Percentiles rank a stretch among this genome's conserved stretches.
Evolutionary conservation across 1,140 invertebrate genomes (phyloP).

Genomic region (Drosophila bocqueti): DNA sequence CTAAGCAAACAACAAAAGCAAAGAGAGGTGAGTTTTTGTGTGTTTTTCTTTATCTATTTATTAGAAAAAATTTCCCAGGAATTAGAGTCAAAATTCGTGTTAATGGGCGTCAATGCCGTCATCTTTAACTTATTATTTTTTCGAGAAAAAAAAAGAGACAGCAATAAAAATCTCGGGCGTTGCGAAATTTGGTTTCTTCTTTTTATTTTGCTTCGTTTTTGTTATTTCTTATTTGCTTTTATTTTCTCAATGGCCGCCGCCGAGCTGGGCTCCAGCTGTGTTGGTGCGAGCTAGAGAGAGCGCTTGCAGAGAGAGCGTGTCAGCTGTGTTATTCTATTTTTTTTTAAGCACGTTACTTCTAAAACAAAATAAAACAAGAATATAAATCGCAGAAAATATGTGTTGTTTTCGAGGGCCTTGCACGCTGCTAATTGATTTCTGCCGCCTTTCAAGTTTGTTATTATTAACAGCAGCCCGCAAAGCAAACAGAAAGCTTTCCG

Average conservation of each 20-base stretch:
- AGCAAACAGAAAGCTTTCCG: slow-evolving; percentile 42
- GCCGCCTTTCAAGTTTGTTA: slow-evolving; percentile 52
- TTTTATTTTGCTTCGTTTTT: slow-evolving; percentile 58
- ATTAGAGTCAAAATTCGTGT: slow-evolving; percentile 33
- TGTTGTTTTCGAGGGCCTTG: slow-evolving; percentile 26
- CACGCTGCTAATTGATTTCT: slow-evolving; percentile 64
- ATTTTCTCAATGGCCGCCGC: slow-evolving; percentile 53
- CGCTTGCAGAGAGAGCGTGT: slow-evolving; percentile 33
- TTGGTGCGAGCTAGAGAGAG: slow-evolving; percentile 34
- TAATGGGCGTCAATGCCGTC: slow-evolving; percentile 63
- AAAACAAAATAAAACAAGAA: slow-evolving; percentile 37
- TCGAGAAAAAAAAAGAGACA: slow-evolving; percentile 37
- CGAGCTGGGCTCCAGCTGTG: slow-evolving; percentile 43
- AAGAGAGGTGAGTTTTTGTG: slow-evolving; percentile 43
- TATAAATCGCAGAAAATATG: slow-evolving; percentile 25
- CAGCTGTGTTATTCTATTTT: slow-evolving; percentile 64
- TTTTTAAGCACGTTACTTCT: slow-evolving; percentile 60
- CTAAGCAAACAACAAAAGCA: slow-evolving; percentile 18
- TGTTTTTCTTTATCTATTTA: slow-evolving; percentile 5
- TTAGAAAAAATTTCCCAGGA: slow-evolving; percentile 13
- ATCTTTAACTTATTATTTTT: slow-evolving; percentile 54
- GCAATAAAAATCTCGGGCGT: slow-evolving; percentile 52
- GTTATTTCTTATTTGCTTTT: slow-evolving; percentile 53
- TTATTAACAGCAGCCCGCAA: slow-evolving; percentile 53
- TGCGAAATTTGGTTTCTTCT: slow-evolving; percentile 73